Conservation (phyloP, 2,888 invertebrate genomes). For the Arrhopalites spinosus region DNA sequence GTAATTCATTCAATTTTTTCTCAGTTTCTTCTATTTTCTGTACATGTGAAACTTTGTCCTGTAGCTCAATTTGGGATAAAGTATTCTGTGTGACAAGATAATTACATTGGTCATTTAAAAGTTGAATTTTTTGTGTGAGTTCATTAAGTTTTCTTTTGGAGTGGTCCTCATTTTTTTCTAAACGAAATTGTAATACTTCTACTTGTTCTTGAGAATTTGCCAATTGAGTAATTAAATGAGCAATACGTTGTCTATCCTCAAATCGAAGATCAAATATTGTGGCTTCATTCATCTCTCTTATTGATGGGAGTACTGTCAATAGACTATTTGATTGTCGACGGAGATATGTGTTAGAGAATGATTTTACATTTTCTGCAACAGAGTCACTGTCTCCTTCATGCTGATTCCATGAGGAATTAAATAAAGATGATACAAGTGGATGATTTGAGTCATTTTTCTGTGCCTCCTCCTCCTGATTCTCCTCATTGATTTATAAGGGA, state of each 20-base stretch:
- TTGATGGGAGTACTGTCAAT: neutral
- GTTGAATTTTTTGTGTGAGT: neutral
- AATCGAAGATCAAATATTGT: constrained; percentile 44
- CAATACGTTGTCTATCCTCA: constrained; percentile 47
- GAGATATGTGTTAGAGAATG: neutral
- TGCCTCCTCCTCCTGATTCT: no score
- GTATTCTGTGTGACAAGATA: constrained; percentile 6
- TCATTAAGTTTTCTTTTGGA: neutral
- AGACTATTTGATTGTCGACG: neutral
- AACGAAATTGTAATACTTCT: constrained; percentile 27
- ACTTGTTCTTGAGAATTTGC: constrained; percentile 43
- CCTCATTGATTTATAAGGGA: no score
- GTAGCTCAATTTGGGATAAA: neutral
- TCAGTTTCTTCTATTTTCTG: neutral
- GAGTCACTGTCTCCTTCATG: neutral
- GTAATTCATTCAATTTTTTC: neutral
- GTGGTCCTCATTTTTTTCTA: neutral
- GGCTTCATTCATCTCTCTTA: neutral
- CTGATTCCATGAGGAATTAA: neutral
- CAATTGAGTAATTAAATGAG: constrained; percentile 42
- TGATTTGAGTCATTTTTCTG: no score
- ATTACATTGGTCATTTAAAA: neutral
- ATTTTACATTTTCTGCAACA: neutral
- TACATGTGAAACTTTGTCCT: neutral
- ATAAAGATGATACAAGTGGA: neutral